Percentiles rank a stretch among this genome's conserved stretches.
phyloP scores from a whole-genome alignment of 2,113 vertebrate genomes.

The Phasianus colchicus region DNA sequence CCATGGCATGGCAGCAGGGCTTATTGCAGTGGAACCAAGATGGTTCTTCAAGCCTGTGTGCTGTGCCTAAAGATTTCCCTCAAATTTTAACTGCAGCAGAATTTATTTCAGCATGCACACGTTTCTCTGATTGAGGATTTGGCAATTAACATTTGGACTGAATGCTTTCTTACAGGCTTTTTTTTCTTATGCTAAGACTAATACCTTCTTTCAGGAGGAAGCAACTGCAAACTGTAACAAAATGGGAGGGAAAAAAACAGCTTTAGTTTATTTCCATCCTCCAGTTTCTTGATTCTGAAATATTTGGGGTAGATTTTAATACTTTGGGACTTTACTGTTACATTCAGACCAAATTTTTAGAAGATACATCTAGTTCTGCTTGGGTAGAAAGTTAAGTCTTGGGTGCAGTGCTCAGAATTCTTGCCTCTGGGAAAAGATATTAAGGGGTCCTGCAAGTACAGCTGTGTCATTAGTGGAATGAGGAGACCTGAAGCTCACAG shows the following conservation, averaged over 20 bases:
- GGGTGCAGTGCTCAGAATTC: not conserved
- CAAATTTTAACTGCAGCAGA: not conserved
- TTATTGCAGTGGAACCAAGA: not conserved
- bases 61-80: slow-evolving; percentile 1
- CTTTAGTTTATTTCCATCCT: not conserved
- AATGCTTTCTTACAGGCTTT: slow-evolving; percentile 11
- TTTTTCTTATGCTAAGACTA: slow-evolving; percentile 13
- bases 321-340: not conserved
- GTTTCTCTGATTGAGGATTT: slow-evolving; percentile 30
- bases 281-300: not conserved
- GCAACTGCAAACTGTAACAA: not conserved
- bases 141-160: slow-evolving; percentile 15
- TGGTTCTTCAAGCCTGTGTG: not conserved
- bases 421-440: not conserved
- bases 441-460: not conserved
- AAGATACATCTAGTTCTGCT: not conserved
- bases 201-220: slow-evolving; percentile 18
- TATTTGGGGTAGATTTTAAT: not conserved
- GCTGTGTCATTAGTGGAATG: not conserved
- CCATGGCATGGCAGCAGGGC: not conserved
- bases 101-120: slow-evolving; percentile 16
- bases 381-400: not conserved
- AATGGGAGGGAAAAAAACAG: not conserved
- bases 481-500: not conserved
- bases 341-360: not conserved